Percentiles rank a stretch among this genome's conserved stretches.
These are phyloP conservation scores for Hippolais icterina DNA, from an alignment of 2,113 vertebrate genomes.

Conservation along the genomic window DNA sequence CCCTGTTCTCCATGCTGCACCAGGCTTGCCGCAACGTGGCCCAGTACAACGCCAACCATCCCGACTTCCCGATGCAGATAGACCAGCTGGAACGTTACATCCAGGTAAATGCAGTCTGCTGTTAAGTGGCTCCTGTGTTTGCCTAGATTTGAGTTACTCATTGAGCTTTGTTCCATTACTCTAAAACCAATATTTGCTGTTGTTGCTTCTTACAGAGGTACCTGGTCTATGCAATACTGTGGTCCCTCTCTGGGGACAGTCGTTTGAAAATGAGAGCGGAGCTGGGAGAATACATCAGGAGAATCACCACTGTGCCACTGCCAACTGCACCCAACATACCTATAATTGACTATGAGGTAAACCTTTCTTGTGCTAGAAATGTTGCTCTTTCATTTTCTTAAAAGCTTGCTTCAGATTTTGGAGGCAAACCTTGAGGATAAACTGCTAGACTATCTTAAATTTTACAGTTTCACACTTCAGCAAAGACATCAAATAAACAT, in stretches of 20 bases:
- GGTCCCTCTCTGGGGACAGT: constrained; percentile 96
- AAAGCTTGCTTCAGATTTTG: not conserved
- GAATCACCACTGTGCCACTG: constrained; percentile 93
- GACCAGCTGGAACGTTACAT: constrained; percentile 96
- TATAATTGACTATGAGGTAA: constrained; percentile 98
- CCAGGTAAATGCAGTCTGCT: constrained; percentile 75
- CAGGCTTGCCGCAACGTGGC: constrained; percentile 96
- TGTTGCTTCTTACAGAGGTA: constrained; percentile 78
- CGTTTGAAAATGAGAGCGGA: constrained; percentile 96
- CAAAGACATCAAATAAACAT: not conserved
- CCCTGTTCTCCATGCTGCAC: constrained; percentile 97
- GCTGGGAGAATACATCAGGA: constrained; percentile 95
- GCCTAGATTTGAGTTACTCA: not conserved
- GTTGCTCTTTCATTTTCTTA: not conserved
- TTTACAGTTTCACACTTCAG: not conserved
- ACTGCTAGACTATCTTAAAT: not conserved
- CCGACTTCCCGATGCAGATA: constrained; percentile 95
- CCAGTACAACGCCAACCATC: constrained; percentile 96
- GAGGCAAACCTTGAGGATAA: not conserved
- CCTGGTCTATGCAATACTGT: constrained; percentile 93
- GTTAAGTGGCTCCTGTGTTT: not conserved
- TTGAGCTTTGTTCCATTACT: not conserved
- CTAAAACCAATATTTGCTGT: not conserved
- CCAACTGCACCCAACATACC: constrained; percentile 93
- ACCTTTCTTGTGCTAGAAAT: not conserved